Percentiles rank a stretch among this genome's conserved stretches.
These are phyloP conservation scores for Drosophila mauritiana DNA, from an alignment of 1,140 invertebrate genomes.

Conservation along the genomic window DNA sequence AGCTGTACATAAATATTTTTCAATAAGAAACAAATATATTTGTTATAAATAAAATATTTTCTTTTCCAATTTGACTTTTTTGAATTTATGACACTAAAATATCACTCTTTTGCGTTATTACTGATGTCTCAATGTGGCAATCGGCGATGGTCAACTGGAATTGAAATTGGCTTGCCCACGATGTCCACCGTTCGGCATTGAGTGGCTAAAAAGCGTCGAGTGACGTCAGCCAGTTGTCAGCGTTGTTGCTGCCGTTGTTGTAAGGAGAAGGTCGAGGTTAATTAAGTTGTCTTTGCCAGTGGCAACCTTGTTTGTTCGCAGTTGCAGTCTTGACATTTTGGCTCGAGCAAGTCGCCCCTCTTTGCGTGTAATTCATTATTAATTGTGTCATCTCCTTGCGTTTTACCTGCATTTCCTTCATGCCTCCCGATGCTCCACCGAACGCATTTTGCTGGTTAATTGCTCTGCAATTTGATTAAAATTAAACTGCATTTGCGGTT, in stretches of 20 bases:
- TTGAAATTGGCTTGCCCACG: slow-evolving; percentile 39
- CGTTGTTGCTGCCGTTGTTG: slow-evolving; percentile 32
- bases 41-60: too few species aligned
- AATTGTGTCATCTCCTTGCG: slow-evolving; percentile 50
- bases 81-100: slow-evolving; percentile 8
- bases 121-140: slow-evolving; percentile 75
- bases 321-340: slow-evolving; percentile 75
- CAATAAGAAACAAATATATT: too few species aligned
- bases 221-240: slow-evolving; percentile 65
- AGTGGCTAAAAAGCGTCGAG: slow-evolving; percentile 16
- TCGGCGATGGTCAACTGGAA: slow-evolving; percentile 70
- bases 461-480: slow-evolving; percentile 76
- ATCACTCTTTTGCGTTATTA: slow-evolving; percentile 53
- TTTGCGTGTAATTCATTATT: slow-evolving; percentile 66
- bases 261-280: slow-evolving; percentile 81
- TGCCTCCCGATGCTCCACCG: background rate
- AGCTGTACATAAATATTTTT: too few species aligned
- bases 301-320: slow-evolving; percentile 62
- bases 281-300: slow-evolving; percentile 79
- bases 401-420: background rate
- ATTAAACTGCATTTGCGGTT: slow-evolving; percentile 73
- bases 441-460: slow-evolving; percentile 51
- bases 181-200: slow-evolving; percentile 51
- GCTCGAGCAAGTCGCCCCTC: slow-evolving; percentile 12
- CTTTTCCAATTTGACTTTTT: background rate